Evolutionary conservation across 2,888 invertebrate genomes (phyloP), one percentile per base, ranked within the genome.

Genomic region (Cheilosia urbana): DNA sequence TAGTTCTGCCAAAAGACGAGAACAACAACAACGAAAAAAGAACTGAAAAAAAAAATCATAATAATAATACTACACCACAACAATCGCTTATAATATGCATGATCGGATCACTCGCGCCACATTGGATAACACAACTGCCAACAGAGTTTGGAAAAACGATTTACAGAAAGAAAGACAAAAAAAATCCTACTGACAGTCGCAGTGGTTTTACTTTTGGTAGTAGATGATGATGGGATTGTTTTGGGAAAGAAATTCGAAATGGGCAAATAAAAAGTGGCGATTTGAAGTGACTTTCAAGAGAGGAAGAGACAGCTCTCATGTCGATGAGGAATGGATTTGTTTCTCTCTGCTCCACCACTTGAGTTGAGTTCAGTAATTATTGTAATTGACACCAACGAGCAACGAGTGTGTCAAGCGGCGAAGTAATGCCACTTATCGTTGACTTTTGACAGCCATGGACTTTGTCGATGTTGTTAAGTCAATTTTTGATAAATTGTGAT

Each of bases 61-160:
- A 40, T 71, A 81, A 49, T 55, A 47, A 62, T 75, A 63, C 45
- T 51, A 51, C 45, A 17, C n/a, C 45, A 47, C 45, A 42, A 40
- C 30, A 71, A 49, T 63, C 62, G 53, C 62, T 37, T 37, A 37
- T 37, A 37, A 49, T 60, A 42, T 45, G 55, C 13, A 37, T 37
- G 37, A 62, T 62, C 45, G 13, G 40, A 11, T 37, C 15, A 40
- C 27, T 58, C 45, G 77, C 42, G 37, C 27, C 5, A 27, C 37
- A 63, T 68, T 83, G 77, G 73, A 63, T 78, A 73, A 73, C 62
- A 68, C 53, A 72, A 76, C 51, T 6, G 58, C 42, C 15, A 11
- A n/a, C 37, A 40, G 4, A 11, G 37, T 66, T 79, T 58, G 51
- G 45, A 53, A 3, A 66, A 45, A 53, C 53, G 11, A 69, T 73